Percentiles rank a stretch among this genome's conserved stretches.
phyloP scores from a whole-genome alignment of 2,797 vertebrate genomes.

The Sebastes baramenuke region DNA sequence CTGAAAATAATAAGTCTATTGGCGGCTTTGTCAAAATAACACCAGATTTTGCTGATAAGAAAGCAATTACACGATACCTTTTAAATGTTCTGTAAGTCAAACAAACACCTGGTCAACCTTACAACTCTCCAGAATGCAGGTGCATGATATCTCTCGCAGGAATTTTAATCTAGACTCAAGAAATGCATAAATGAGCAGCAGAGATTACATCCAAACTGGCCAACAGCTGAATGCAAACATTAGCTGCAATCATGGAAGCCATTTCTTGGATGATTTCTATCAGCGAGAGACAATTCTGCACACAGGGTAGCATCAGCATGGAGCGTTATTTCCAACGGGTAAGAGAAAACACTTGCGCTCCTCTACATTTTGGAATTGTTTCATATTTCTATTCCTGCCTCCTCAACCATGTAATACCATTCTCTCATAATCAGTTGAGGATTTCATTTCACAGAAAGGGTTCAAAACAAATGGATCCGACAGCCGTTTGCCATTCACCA shows the following conservation, averaged over 20 bases:
- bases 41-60: slow-evolving; percentile 57
- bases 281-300: slow-evolving; percentile 52
- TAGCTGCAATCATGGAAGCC: slow-evolving; percentile 61
- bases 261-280: slow-evolving; percentile 68
- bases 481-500: slow-evolving; percentile 57
- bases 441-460: slow-evolving; percentile 78
- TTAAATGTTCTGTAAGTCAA: slow-evolving; percentile 9
- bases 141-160: slow-evolving; percentile 29
- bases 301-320: slow-evolving; percentile 34
- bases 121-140: slow-evolving; percentile 20
- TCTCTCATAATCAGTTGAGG: slow-evolving; percentile 76
- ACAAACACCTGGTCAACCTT: slow-evolving; percentile 11
- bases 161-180: slow-evolving; percentile 29
- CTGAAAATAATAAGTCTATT: slow-evolving; percentile 18
- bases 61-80: slow-evolving; percentile 58
- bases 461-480: slow-evolving; percentile 72
- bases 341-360: slow-evolving; percentile 59
- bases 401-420: slow-evolving; percentile 78
- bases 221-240: slow-evolving; percentile 68
- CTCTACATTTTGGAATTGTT: slow-evolving; percentile 60
- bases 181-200: slow-evolving; percentile 35
- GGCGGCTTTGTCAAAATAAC: slow-evolving; percentile 52
- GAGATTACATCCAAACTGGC: slow-evolving; percentile 54
- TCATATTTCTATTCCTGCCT: slow-evolving; percentile 68
- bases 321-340: slow-evolving; percentile 32